Conservation (phyloP, 1,140 invertebrate species). For the Drosophila bocki region DNA sequence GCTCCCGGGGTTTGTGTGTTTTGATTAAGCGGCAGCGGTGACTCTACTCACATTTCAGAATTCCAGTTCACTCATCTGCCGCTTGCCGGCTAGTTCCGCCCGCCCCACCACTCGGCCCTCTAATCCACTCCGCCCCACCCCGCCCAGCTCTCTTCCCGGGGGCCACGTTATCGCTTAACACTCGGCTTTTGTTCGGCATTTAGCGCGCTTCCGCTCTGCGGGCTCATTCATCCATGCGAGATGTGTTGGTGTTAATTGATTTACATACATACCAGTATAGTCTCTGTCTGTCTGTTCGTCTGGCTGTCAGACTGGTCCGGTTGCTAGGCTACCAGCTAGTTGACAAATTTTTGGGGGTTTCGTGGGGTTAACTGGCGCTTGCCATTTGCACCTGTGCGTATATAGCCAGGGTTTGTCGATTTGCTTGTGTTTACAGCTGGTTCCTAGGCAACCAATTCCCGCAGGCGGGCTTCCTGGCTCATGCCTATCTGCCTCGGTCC, state of each 20-base stretch:
- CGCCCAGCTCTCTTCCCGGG: conserved; percentile 1
- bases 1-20: conserved; percentile 42
- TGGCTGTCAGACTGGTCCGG: conserved; percentile 2
- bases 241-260: conserved; percentile 52
- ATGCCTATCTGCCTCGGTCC: background rate
- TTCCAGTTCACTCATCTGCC: conserved; percentile 26
- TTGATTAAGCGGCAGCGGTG: conserved; percentile 36
- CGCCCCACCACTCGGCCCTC: background rate
- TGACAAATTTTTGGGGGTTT: conserved; percentile 6
- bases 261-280: conserved; percentile 27
- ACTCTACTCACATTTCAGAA: conserved; percentile 60
- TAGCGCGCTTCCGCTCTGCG: conserved; percentile 70
- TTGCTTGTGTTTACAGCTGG: conserved; percentile 5
- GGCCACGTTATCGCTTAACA: conserved; percentile 55
- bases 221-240: conserved; percentile 41
- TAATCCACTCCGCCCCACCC: background rate
- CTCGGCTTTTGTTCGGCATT: conserved; percentile 60
- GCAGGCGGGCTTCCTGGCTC: background rate
- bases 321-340: conserved; percentile 29
- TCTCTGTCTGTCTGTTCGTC: conserved; percentile 4
- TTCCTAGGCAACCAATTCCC: conserved; percentile 12
- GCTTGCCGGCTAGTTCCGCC: conserved; percentile 13
- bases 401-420: background rate
- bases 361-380: conserved; percentile 12
- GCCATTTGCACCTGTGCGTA: conserved; percentile 22